These are phyloP conservation scores for Lithosia quadra DNA, from an alignment of 2,888 invertebrate species.

Conservation along the genomic window DNA sequence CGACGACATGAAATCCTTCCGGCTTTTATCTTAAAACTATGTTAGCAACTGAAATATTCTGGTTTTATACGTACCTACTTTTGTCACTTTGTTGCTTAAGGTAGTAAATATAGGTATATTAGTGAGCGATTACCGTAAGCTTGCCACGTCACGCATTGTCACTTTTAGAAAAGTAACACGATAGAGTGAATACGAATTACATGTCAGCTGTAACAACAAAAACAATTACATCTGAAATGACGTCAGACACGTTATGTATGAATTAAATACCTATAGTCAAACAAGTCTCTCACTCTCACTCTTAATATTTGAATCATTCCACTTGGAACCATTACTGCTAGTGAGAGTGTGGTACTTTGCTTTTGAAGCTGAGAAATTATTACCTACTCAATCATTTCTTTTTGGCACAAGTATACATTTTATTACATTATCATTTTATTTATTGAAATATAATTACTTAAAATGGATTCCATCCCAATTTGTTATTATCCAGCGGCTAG, in stretches of 20 bases:
- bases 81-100: background rate
- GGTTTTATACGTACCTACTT: background rate
- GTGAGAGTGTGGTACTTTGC: background rate
- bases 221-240: too few relatives aligned
- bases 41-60: background rate
- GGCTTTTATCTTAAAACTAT: background rate
- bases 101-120: background rate
- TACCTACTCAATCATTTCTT: background rate
- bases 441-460: too few relatives aligned
- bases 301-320: too few relatives aligned
- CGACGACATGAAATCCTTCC: background rate
- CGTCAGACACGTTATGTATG: too few relatives aligned
- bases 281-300: background rate
- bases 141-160: background rate
- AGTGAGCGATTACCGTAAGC: background rate
- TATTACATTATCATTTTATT: too few relatives aligned
- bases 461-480: too few relatives aligned
- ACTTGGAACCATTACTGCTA: too few relatives aligned
- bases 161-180: too few relatives aligned
- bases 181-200: background rate
- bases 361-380: background rate
- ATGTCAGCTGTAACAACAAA: too few relatives aligned
- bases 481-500: background rate
- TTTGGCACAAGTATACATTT: background rate
- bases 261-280: too few relatives aligned